Evolutionary conservation across 2,113 vertebrate genomes (phyloP).

Genomic region (Onychorhynchus coronatus): DNA sequence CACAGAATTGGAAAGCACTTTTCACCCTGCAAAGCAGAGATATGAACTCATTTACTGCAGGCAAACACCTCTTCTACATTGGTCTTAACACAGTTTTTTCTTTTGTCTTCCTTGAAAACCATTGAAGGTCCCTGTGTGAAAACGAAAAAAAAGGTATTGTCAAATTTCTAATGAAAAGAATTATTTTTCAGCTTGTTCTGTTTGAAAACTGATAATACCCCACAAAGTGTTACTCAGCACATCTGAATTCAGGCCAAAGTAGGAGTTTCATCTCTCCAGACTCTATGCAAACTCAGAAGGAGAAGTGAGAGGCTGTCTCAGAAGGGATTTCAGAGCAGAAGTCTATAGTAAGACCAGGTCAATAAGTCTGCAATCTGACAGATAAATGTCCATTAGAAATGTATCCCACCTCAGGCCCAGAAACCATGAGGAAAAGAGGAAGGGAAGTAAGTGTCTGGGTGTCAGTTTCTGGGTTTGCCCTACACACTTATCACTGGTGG

Average conservation of each 20-base stretch:
- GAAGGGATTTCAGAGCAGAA: neutral
- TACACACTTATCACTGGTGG: neutral
- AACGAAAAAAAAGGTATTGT: neutral
- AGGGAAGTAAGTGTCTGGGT: neutral
- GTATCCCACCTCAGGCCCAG: neutral
- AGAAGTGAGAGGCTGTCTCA: neutral
- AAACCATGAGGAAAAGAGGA: neutral
- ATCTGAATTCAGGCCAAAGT: neutral
- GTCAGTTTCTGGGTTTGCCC: neutral
- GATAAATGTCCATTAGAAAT: neutral
- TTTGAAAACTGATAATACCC: neutral
- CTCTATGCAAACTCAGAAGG: neutral
- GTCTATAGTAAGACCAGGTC: neutral
- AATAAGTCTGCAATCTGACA: neutral
- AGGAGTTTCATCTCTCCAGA: neutral
- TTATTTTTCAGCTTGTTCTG: neutral
- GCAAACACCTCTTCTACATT: neutral
- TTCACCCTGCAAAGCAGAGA: neutral
- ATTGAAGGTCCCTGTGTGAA: neutral
- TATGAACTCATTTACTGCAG: neutral
- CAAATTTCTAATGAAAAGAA: neutral
- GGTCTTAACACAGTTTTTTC: fast-evolving
- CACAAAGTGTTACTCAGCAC: neutral
- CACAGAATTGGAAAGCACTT: neutral
- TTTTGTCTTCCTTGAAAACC: neutral